These are phyloP conservation scores for Electrophaes corylata DNA, from an alignment of 2,888 invertebrate species.

Conservation along the genomic window DNA sequence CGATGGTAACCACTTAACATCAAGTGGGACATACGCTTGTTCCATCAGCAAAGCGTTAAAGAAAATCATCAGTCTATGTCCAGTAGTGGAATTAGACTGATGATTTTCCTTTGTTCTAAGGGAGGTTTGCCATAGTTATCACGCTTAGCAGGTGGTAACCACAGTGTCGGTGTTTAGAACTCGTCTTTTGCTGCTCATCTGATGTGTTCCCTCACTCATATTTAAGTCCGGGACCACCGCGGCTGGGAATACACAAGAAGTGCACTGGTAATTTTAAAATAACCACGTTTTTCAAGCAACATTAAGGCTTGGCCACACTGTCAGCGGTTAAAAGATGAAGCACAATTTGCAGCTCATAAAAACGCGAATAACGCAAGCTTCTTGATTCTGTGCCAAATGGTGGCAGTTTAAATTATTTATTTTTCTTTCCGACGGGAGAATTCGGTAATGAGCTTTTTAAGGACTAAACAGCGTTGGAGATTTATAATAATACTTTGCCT, in stretches of 20 bases:
- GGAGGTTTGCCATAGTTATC: too few relatives aligned
- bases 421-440: conserved; percentile 28
- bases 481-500: conserved; percentile 2
- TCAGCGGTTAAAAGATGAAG: conserved; percentile 36
- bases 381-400: conserved; percentile 36
- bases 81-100: too few relatives aligned
- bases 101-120: too few relatives aligned
- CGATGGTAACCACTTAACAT: too few relatives aligned
- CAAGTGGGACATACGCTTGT: too few relatives aligned
- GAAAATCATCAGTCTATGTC: too few relatives aligned
- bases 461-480: neutral
- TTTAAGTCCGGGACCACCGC: too few relatives aligned
- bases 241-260: neutral
- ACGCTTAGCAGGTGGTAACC: too few relatives aligned
- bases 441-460: conserved; percentile 30
- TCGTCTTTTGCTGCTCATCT: too few relatives aligned
- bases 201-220: too few relatives aligned
- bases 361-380: conserved; percentile 29
- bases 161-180: too few relatives aligned
- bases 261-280: neutral
- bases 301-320: conserved; percentile 9
- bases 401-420: conserved; percentile 38
- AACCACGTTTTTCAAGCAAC: neutral
- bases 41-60: too few relatives aligned
- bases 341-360: conserved; percentile 36